Conservation (phyloP, 2,797 vertebrate genomes). For the Pipistrellus pipistrellus region DNA sequence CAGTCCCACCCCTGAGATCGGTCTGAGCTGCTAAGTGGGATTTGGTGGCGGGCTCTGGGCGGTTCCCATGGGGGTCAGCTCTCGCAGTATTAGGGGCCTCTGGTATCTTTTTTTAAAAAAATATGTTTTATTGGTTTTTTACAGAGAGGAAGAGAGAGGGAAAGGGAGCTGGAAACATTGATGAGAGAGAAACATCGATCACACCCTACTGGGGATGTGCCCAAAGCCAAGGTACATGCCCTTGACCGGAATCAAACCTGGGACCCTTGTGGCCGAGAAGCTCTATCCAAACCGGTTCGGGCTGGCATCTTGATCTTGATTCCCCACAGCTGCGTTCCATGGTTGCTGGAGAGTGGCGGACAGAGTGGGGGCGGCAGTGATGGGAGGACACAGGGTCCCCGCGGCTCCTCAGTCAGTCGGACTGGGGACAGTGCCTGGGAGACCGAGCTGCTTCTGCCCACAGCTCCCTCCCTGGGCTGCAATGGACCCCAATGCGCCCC, state of each 20-base stretch:
- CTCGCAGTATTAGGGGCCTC: rapidly evolving
- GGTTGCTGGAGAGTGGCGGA: background rate
- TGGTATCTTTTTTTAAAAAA: background rate
- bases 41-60: rapidly evolving
- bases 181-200: no score
- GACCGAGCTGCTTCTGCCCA: rapidly evolving
- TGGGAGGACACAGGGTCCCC: background rate
- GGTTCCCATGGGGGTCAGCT: rapidly evolving
- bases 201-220: no score
- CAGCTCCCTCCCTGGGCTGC: background rate
- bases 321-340: background rate
- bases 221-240: no score
- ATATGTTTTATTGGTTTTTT: no score
- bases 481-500: rapidly evolving
- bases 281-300: no score
- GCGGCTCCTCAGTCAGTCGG: rapidly evolving
- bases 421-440: rapidly evolving
- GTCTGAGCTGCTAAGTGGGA: background rate
- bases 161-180: no score
- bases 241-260: no score
- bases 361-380: no score
- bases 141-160: no score
- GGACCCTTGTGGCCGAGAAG: no score
- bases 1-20: rapidly evolving
- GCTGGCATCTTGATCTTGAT: background rate